Evolutionary conservation across 1,140 invertebrate genomes (phyloP).

Genomic region (Drosophila repletoides): DNA sequence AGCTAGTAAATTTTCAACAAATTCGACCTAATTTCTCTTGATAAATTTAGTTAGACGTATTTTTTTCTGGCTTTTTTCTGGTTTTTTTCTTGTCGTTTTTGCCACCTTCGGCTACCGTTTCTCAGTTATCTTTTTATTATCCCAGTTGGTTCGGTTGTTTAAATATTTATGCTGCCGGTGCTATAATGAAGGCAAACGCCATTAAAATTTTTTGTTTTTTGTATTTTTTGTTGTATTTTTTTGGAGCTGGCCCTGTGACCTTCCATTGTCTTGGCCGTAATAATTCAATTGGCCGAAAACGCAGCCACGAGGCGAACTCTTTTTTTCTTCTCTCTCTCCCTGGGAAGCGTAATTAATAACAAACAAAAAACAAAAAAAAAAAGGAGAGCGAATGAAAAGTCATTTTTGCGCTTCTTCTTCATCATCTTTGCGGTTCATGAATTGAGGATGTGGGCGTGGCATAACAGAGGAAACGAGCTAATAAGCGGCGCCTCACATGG

Average conservation of each 20-base stretch:
- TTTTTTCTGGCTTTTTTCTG: background rate
- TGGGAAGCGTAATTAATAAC: conserved; percentile 71
- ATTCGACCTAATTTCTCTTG: conserved; percentile 43
- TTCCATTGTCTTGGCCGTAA: conserved; percentile 59
- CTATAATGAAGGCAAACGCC: conserved; percentile 77
- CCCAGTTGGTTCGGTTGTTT: conserved; percentile 75
- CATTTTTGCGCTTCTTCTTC: conserved; percentile 49
- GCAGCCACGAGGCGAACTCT: conserved; percentile 50
- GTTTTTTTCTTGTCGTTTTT: background rate
- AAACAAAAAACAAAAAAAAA: conserved; percentile 39
- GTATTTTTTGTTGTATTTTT: conserved; percentile 2
- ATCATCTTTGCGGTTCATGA: conserved; percentile 11
- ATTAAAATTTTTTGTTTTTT: conserved; percentile 40
- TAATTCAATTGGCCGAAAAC: conserved; percentile 77
- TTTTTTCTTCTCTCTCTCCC: too few relatives aligned
- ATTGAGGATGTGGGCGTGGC: conserved; percentile 75
- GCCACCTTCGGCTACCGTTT: conserved; percentile 31
- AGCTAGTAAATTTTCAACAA: conserved; percentile 26
- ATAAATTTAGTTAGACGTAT: conserved; percentile 15
- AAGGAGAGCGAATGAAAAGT: conserved; percentile 53
- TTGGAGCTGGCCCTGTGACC: background rate
- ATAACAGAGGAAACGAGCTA: conserved; percentile 63
- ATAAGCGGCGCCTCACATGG: conserved; percentile 76
- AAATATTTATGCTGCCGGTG: conserved; percentile 73
- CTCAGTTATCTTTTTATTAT: conserved; percentile 67